These are phyloP conservation scores for Chaetogeoica ovagalla DNA, from an alignment of 2,888 invertebrate species.

Conservation along the genomic window DNA sequence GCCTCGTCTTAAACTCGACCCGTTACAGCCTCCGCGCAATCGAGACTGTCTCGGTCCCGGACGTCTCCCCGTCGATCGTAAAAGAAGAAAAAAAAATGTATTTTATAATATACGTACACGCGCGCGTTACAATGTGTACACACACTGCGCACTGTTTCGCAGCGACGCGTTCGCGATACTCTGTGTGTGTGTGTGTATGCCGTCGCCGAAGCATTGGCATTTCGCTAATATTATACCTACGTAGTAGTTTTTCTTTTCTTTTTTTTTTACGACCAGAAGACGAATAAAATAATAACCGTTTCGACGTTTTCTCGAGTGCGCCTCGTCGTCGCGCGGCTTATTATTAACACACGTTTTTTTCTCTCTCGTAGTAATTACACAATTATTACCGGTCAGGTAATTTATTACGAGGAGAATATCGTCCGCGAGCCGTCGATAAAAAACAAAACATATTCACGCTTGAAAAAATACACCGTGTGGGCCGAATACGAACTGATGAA, in stretches of 20 bases:
- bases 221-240: not conserved
- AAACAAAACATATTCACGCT: no score
- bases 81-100: no score
- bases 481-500: no score
- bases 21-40: no score
- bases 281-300: conserved; percentile 13
- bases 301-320: conserved; percentile 6
- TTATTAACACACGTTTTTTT: not conserved
- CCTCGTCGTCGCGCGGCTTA: not conserved
- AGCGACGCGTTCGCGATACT: no score
- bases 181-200: not conserved
- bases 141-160: no score
- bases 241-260: not conserved
- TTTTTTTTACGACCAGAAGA: conserved; percentile 46
- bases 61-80: no score
- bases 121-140: conserved; percentile 20
- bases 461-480: no score
- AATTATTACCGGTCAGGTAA: not conserved
- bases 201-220: not conserved
- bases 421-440: conserved; percentile 11
- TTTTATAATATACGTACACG: no score
- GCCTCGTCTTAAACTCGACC: no score
- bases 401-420: conserved; percentile 24
- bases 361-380: conserved; percentile 16
- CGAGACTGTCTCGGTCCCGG: no score